Conservation (phyloP, 37 sponge, comb jelly and placozoan genomes). For the Ianthella basta region DNA sequence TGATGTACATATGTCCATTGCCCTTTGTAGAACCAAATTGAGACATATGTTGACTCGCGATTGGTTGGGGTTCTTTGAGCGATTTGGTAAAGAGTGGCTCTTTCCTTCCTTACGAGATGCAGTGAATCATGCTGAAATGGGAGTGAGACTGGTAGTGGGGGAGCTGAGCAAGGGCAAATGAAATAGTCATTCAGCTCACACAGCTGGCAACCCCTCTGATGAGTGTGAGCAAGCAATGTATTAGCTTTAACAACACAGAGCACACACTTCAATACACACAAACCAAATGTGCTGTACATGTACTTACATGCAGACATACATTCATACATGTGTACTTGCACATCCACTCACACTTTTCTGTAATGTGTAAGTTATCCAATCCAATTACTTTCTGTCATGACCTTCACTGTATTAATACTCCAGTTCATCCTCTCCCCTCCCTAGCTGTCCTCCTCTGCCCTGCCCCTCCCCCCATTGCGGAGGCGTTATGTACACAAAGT, state of each 20-base stretch:
- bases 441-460: not conserved
- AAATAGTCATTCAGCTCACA: too few relatives aligned
- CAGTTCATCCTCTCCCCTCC: not conserved
- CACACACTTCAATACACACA: too few relatives aligned
- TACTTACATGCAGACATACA: constrained; percentile 59
- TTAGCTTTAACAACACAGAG: too few relatives aligned
- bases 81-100: constrained; percentile 81
- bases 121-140: constrained; percentile 55
- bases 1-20: too few relatives aligned
- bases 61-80: constrained; percentile 70
- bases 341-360: too few relatives aligned
- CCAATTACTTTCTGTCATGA: not conserved
- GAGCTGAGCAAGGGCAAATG: too few relatives aligned
- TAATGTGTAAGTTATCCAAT: too few relatives aligned
- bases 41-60: constrained; percentile 55
- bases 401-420: not conserved
- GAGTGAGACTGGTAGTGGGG: constrained; percentile 65
- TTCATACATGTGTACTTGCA: not conserved
- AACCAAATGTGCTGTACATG: too few relatives aligned
- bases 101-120: constrained; percentile 67
- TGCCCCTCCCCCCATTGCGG: not conserved
- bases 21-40: constrained; percentile 58
- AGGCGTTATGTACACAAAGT: constrained; percentile 4
- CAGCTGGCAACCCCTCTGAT: too few relatives aligned
- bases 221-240: too few relatives aligned